Conservation (phyloP, 2,113 vertebrate species). For the Urocolius indicus region DNA sequence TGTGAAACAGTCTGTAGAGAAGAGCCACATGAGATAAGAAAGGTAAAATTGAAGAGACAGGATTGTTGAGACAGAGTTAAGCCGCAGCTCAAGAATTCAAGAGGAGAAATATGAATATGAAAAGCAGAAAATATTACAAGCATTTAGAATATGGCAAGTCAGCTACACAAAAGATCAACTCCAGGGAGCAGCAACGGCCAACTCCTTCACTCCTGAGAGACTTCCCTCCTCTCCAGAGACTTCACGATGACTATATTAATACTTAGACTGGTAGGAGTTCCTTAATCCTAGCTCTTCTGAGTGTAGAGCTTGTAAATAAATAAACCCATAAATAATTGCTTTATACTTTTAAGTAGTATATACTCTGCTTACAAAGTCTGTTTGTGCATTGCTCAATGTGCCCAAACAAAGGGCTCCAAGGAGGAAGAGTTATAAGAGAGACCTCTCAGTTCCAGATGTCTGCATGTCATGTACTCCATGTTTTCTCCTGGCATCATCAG, state of each 20-base stretch:
- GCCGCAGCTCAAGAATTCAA: not conserved
- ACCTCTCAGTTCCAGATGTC: not conserved
- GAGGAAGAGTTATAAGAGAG: not conserved
- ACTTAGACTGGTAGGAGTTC: not conserved
- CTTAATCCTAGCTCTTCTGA: not conserved
- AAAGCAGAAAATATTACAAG: not conserved
- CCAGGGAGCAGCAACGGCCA: not conserved
- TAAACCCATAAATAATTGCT: not conserved
- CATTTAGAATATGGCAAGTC: not conserved
- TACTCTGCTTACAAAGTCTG: not conserved
- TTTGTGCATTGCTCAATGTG: not conserved
- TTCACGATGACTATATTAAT: not conserved
- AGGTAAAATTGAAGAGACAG: not conserved
- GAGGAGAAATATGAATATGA: not conserved
- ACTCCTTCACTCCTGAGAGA: not conserved
- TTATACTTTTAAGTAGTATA: not conserved
- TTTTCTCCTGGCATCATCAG: not conserved
- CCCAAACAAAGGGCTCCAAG: not conserved
- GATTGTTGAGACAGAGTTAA: not conserved
- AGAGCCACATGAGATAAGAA: not conserved
- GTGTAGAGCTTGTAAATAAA: not conserved
- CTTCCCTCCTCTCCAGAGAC: no score
- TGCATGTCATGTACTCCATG: not conserved
- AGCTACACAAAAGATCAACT: not conserved
- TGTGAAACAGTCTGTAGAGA: not conserved